Percentiles rank a stretch among this genome's conserved stretches.
Evolutionary conservation across 2,888 invertebrate genomes (phyloP).

Genomic region (Nomada ferruginata): DNA sequence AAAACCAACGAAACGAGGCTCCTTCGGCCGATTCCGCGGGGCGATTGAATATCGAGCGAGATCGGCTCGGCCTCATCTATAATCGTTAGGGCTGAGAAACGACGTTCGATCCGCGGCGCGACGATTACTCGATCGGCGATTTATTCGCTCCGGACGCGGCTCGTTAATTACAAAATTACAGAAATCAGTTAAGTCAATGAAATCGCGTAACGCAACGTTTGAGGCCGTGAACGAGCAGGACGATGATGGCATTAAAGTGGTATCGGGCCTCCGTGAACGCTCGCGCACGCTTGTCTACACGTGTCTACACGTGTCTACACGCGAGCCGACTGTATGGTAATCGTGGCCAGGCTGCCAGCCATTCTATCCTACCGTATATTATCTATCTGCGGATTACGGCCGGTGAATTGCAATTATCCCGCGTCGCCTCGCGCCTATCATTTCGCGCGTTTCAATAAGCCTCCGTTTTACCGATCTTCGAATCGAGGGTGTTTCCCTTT

Average conservation of each 20-base stretch:
- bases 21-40: neutral
- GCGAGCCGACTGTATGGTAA: constrained; percentile 73
- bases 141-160: constrained; percentile 51
- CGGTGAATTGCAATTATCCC: constrained; percentile 78
- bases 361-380: constrained; percentile 76
- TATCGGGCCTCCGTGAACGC: constrained; percentile 48
- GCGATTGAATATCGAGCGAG: constrained; percentile 10
- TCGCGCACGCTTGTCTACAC: constrained; percentile 37
- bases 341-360: constrained; percentile 71
- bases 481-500: neutral
- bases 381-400: constrained; percentile 76
- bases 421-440: constrained; percentile 68
- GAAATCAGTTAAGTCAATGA: constrained; percentile 57
- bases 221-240: constrained; percentile 45
- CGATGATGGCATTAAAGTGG: constrained; percentile 71
- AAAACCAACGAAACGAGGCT: neutral
- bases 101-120: constrained; percentile 10
- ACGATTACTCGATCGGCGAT: constrained; percentile 35
- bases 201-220: constrained; percentile 56
- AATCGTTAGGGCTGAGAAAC: constrained; percentile 32
- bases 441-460: constrained; percentile 81
- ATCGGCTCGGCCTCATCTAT: constrained; percentile 26
- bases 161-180: constrained; percentile 56
- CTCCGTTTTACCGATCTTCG: constrained; percentile 75
- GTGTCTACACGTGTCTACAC: constrained; percentile 41